Percentiles rank a stretch among this genome's conserved stretches.
These are phyloP conservation scores for Flabesymbios commensalis DNA, from an alignment of 2,888 invertebrate genomes.

Conservation along the genomic window DNA sequence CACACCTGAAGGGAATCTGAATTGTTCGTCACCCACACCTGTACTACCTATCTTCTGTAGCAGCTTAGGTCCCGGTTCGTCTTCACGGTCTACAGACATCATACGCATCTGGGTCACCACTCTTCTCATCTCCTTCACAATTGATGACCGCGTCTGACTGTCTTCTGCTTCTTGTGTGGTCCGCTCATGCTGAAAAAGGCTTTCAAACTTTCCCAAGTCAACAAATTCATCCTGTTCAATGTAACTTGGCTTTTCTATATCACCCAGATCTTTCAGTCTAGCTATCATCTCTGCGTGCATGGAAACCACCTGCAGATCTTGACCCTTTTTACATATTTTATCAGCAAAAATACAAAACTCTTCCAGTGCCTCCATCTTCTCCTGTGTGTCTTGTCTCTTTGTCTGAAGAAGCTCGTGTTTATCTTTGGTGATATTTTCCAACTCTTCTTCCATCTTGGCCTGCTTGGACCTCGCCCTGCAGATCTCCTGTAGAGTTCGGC, in stretches of 20 bases:
- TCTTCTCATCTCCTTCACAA: conserved; percentile 15
- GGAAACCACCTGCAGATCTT: conserved; percentile 18
- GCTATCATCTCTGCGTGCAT: neutral
- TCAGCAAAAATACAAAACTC: conserved; percentile 1
- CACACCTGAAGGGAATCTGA: conserved; percentile 19
- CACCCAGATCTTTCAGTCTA: neutral
- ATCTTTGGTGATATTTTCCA: neutral
- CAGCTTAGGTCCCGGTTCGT: neutral
- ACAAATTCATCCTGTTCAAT: neutral
- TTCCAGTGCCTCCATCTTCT: neutral
- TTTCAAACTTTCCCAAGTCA: conserved; percentile 14
- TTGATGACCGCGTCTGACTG: neutral
- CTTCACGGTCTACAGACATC: neutral
- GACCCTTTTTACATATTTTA: conserved; percentile 8
- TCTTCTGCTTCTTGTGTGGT: neutral
- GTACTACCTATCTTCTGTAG: conserved; percentile 8
- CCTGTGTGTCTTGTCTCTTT: neutral
- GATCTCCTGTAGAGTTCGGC: conserved; percentile 17
- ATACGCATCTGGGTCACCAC: conserved; percentile 18
- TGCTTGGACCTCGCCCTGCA: conserved; percentile 4
- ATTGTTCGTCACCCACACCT: conserved; percentile 16
- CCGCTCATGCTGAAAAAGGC: conserved; percentile 5
- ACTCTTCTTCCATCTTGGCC: conserved; percentile 18
- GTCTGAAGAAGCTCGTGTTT: neutral
- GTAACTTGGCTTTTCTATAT: neutral